Evolutionary conservation across 2,113 vertebrate genomes (phyloP).

Genomic region (Apteryx mantelli): DNA sequence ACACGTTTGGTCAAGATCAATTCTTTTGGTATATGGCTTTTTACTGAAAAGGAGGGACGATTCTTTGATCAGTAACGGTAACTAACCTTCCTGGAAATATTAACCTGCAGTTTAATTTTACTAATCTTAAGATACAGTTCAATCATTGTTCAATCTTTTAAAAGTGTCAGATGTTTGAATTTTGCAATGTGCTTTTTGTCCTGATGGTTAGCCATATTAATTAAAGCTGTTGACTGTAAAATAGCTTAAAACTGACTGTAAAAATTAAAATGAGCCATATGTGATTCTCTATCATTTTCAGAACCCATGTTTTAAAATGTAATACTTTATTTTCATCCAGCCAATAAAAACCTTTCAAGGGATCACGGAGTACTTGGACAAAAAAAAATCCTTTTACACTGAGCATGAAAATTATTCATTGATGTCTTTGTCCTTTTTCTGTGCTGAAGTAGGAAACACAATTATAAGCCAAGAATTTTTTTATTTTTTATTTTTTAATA

Average conservation of each 20-base stretch:
- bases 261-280: neutral
- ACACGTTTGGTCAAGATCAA: neutral
- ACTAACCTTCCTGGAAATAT: neutral
- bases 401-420: neutral
- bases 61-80: neutral
- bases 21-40: neutral
- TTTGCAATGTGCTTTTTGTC: neutral
- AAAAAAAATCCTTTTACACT: neutral
- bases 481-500: neutral
- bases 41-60: neutral
- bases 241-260: neutral
- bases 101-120: neutral
- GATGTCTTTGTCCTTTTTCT: neutral
- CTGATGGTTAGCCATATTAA: neutral
- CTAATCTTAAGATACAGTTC: neutral
- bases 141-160: neutral
- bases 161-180: fast-evolving
- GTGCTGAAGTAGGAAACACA: neutral
- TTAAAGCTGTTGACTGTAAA: neutral
- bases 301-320: neutral
- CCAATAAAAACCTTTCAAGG: neutral
- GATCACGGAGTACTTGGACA: neutral
- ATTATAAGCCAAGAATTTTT: neutral
- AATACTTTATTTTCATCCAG: neutral
- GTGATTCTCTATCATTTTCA: neutral